Evolutionary conservation across 2,113 vertebrate species (phyloP), one percentile per base, ranked within the genome.

Genomic region (Probosciger aterrimus): DNA sequence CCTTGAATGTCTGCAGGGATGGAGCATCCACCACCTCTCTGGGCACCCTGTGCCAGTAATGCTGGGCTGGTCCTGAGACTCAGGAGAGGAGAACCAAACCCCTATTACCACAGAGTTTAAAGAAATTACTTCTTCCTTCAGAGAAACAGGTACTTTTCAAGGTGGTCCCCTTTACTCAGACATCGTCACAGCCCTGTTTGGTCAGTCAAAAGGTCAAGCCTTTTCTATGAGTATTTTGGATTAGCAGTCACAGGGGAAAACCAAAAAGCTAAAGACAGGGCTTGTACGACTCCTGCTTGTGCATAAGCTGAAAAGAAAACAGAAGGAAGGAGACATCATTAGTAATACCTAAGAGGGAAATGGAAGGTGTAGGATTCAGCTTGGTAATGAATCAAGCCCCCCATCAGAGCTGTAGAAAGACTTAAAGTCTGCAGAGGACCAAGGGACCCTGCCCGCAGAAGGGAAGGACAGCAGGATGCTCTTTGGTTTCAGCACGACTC

Each of bases 401-500:
- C 31, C 31, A 53, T 23, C 5, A 0, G 43, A 87, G 18, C 43
- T 25, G 44, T 43, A 65, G 14, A 49, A 24, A 65, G n/a, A 19
- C 8, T 5, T 31, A 19, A 47, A 75, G 17, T 24, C 10, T 35
- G 47, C 65, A 0, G 0, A 84, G 77, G 19, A 55, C 22, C 27
- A 39, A 41, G 0, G 1, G 69, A 55, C 59, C 19, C 33, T 33
- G 8, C 25, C 3, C 0, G 0, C 3, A 57, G 50, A 47, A 49
- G 19, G 37, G 14, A 39, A 46, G 39, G 28, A 22, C 31, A 65
- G 57, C 30, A 37, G 0, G 23, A 46, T 19, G 18, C 6, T 47
- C 31, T 77, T 7, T 46, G 37, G 15, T 43, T 20, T 33, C 31
- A 86, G 18, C 59, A 77, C 0, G 1, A 52, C 24, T 69, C 31